Base-by-base conservation (phyloP, 2,888 invertebrate species). In the Gymnoscelis rufifasciata region DNA sequence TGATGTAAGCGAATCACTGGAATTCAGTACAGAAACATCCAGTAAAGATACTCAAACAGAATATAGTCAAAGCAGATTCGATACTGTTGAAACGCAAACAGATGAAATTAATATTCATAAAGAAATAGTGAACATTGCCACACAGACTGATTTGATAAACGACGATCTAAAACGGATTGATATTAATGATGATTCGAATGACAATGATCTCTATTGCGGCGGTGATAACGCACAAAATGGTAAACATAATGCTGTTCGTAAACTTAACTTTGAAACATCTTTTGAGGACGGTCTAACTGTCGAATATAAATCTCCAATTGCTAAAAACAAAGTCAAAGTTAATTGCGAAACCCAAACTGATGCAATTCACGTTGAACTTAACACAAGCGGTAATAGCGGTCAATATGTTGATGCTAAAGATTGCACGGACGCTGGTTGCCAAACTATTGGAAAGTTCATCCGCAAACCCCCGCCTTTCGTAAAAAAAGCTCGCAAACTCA, bases 81-180 rank as follows among this genome's bases (percentile, higher is more conserved):
- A n/a, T 4, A 12, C 13, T 23, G 14, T 23, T 14, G 54, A 33
- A 45, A 68, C 64, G 13, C 74, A 74, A 47, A 75, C 71, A 1
- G 64, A 64, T 14, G 48, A 62, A 15, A 42, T 27, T 12, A 52
- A 38, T 38, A 45, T 13, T n/a, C 23, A 29, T 26, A 28, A 29
- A n/a, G 11, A 8, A 11, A 33, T 37, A 30, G 29, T 24, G 7
- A 43, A 44, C 38, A 24, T 41, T 24, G 28, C 33, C 7, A 38
- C 23, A 8, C 49, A 44, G 40, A 44, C 48, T 11, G 43, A 44
- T 27, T 5, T 26, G 13, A 26, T 24, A 13, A 15, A 27, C 12
- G 12, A 14, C 7, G 4, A 13, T 8, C 30, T 37, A 26, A 48
- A 43, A n/a, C n/a, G n/a, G 38, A 28, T 37, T 35, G 38, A 39